These are phyloP conservation scores for Pardalotus punctatus DNA, from an alignment of 2,113 vertebrate species.

Conservation along the genomic window DNA sequence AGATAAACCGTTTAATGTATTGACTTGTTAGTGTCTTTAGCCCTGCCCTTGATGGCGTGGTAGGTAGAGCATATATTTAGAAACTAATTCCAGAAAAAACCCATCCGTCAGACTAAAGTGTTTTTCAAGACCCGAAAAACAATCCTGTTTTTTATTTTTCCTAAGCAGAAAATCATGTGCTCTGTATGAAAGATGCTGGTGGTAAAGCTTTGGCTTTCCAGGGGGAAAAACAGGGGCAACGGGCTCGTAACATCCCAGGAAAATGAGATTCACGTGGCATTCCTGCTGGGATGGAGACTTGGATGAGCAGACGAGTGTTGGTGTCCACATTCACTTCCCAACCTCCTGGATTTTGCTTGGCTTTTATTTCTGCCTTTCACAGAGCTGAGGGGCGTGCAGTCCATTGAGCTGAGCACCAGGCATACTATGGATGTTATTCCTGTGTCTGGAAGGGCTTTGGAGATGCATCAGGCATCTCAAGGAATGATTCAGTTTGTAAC, in stretches of 20 bases:
- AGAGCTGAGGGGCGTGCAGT: neutral
- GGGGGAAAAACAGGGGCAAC: neutral
- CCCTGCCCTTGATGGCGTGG: neutral
- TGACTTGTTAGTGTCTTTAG: neutral
- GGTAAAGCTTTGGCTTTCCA: neutral
- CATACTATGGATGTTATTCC: neutral
- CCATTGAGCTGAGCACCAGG: neutral
- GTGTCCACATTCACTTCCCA: neutral
- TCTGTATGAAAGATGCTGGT: neutral
- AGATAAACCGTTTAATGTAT: neutral
- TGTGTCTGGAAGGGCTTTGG: neutral
- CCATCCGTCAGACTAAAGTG: neutral
- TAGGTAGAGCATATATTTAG: neutral
- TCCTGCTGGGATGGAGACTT: neutral
- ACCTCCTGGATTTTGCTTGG: neutral
- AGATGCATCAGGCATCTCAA: neutral
- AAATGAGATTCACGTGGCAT: neutral
- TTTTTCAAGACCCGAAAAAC: neutral
- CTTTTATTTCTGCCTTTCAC: neutral
- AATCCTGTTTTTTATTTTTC: neutral
- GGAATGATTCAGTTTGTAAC: neutral
- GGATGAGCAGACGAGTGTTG: neutral
- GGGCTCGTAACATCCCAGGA: neutral
- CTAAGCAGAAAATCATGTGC: neutral
- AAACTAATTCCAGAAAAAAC: constrained; percentile 1